Evolutionary conservation across 2,888 invertebrate genomes (phyloP), one percentile per base, ranked within the genome.

Genomic region (Cephus pulcher): DNA sequence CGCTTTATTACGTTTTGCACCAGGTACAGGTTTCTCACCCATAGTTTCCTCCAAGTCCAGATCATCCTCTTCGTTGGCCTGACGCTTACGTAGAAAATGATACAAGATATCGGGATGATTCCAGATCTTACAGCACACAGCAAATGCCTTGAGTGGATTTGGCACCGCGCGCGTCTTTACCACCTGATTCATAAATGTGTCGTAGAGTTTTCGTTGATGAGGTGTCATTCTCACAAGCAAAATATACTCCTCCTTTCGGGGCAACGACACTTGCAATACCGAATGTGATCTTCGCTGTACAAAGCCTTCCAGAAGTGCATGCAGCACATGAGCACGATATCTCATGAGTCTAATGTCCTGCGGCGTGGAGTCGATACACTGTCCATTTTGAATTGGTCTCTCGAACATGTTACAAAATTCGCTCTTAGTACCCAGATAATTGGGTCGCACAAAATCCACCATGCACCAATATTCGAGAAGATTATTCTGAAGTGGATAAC

Each of bases 391-490:
- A 86, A 99, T 99, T 0, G 99, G 99, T 23, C 98, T 93, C 90
- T 99, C 99, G 91, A 99, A 99, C 98, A 99, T 99, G 91, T 99
- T 98, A 88, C 97, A 96, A 91, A 99, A 99, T 92, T 99, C 98
- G 0, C 98, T 97, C 91, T 98, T 98, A 34, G 97, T 97, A 80
- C 99, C 99, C 69, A 99, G 94, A 92, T 98, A 99, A 92, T 98
- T 98, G 0, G 99, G 99, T 34, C 99, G 94, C 0, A 99, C 99
- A 92, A 99, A 99, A 91, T 99, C 99, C 0, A 99, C 98, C 99
- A 99, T 99, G 90, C 99, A 99, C 98, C 98, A 98, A 91, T 98
- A 98, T 90, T 98, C 98, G 78, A 98, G 93, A 32, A 99, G 93
- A 92, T 99, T 99, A 92, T 99, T 99, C 92, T 99, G 99, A 15